Conservation (phyloP, 2,113 vertebrate genomes). For the Cricetomys ansorgei region DNA sequence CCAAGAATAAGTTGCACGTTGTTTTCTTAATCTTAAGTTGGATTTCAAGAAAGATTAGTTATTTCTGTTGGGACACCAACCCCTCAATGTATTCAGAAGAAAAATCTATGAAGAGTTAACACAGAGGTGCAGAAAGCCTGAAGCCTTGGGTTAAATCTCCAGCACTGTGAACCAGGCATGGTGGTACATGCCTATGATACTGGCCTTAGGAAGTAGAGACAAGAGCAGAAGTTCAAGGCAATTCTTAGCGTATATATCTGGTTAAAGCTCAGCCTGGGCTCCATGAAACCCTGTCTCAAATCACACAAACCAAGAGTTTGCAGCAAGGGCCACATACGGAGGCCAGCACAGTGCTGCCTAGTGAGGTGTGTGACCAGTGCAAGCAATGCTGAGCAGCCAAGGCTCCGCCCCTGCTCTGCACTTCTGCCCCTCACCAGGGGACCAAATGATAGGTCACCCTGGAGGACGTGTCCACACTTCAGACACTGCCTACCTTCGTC, state of each 20-base stretch:
- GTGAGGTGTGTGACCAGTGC: background rate
- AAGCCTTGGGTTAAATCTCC: background rate
- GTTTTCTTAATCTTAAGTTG: slow-evolving; percentile 91
- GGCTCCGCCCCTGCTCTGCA: background rate
- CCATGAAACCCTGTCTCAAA: no score
- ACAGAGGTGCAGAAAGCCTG: background rate
- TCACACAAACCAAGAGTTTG: no score
- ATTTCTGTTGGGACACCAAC: fast-evolving
- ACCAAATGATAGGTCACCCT: fast-evolving
- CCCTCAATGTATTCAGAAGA: fast-evolving
- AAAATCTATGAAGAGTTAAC: background rate
- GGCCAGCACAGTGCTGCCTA: background rate
- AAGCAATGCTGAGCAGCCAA: background rate
- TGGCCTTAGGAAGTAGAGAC: background rate
- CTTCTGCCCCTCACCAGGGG: background rate
- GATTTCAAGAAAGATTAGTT: background rate
- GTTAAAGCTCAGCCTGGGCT: background rate
- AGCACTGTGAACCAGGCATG: background rate
- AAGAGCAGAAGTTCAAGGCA: background rate
- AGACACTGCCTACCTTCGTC: slow-evolving; percentile 90
- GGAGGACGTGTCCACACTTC: fast-evolving
- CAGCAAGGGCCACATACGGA: background rate
- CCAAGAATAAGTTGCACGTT: slow-evolving; percentile 92
- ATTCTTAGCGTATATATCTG: background rate
- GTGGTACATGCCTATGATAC: background rate